Base-by-base conservation (phyloP, 2,113 vertebrate species). In the Calonectris borealis region DNA sequence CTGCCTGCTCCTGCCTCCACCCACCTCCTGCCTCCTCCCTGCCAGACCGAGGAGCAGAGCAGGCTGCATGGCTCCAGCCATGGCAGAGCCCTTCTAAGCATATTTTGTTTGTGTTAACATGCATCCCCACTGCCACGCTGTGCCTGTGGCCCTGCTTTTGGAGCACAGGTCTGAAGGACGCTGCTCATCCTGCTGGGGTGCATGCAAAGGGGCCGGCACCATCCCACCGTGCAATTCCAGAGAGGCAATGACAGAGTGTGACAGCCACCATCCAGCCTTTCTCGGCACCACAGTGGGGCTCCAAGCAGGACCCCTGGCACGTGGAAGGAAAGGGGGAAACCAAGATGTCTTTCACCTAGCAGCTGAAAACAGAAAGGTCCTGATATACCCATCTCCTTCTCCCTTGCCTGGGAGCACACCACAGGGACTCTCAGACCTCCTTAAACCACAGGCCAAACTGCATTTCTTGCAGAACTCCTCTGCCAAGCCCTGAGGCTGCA, bases 101-200 rank as follows among this genome's bases (percentile, higher is more conserved):
- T 5, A 0, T 21, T 2, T 42, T 58, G 17, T 18, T 20, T 10
- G 24, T 62, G 78, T 32, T 26, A n/a, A 2, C 2, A 3, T 2
- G 17, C 10, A 17, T 7, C 44, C 15, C 27, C 6, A 0, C 49
- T 25, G 54, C 54, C 46, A 44, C 0, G 0, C 34, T 29, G 38
- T 38, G 46, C 46, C 77, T 1, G 0, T 16, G 64, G 83, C 38
- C 42, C n/a, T 14, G 36, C 69, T n/a, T 44, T 42, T 25, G 61
- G 48, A 79, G 22, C 44, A 38, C 54, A 10, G 72, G 13, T 17
- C 29, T 5, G 12, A 19, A 9, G 21, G 42, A 42, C 13, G 13
- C 42, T 32, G 70, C 15, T 48, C 46, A 9, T 6, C 3, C 14
- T 31, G 19, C 51, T 26, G 42, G 26, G 11, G 17, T 20, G 19